Percentiles rank a stretch among this genome's conserved stretches.
Evolutionary conservation across 1,140 invertebrate genomes (phyloP).

Genomic region (Macrosteles quadrilineatus): DNA sequence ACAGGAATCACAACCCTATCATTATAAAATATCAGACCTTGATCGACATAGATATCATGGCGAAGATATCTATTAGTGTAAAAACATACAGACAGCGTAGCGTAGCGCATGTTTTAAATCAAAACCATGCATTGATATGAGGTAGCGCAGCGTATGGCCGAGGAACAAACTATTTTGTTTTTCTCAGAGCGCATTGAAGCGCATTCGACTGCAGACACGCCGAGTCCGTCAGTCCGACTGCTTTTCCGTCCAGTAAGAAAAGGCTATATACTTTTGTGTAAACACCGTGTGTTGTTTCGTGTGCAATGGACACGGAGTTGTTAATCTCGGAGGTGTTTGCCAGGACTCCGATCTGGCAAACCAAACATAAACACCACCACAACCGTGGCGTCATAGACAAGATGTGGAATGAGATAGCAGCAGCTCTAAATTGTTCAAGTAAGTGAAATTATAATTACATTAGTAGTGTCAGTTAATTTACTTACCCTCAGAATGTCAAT

Average conservation of each 20-base stretch:
- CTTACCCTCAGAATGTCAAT: not conserved
- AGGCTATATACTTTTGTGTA: too few species aligned
- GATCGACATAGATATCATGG: too few species aligned
- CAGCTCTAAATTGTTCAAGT: not conserved
- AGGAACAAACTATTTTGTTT: too few species aligned
- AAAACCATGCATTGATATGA: not conserved
- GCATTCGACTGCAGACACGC: not conserved
- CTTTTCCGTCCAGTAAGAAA: not conserved
- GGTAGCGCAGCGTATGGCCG: not conserved
- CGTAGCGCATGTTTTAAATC: not conserved
- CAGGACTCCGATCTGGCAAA: not conserved
- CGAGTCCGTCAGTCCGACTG: too few species aligned
- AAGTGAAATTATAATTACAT: not conserved
- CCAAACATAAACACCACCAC: not conserved
- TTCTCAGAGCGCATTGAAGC: too few species aligned
- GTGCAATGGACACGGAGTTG: not conserved
- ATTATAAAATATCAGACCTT: too few species aligned
- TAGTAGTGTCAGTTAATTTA: not conserved
- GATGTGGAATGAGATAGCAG: not conserved
- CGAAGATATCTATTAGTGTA: too few species aligned
- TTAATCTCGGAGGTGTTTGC: not conserved
- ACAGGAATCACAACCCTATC: too few species aligned
- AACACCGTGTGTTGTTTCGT: not conserved
- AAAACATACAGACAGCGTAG: too few species aligned
- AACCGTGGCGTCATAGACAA: not conserved